These are phyloP conservation scores for Sarcoramphus papa DNA, from an alignment of 2,797 vertebrate genomes.

Conservation along the genomic window DNA sequence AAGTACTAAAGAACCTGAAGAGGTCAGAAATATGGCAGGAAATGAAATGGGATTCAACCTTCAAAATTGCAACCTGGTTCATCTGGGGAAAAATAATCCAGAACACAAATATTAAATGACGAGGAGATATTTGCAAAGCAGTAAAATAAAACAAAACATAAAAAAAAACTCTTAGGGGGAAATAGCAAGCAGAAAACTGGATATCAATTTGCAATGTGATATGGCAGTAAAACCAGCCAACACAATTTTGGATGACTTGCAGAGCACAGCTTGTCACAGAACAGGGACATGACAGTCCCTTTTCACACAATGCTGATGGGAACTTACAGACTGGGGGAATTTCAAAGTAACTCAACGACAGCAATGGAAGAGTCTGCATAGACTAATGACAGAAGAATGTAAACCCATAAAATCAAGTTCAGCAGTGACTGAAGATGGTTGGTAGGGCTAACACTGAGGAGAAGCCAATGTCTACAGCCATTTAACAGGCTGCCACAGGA, in stretches of 20 bases:
- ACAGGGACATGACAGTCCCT: fast-evolving
- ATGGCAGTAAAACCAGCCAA: neutral
- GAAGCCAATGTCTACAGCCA: neutral
- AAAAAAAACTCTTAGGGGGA: neutral
- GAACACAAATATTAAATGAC: neutral
- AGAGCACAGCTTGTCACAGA: neutral
- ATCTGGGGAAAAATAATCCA: slow-evolving; percentile 5
- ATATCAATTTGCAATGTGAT: neutral
- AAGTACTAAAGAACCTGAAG: neutral
- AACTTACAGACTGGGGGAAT: neutral
- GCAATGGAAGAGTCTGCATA: neutral
- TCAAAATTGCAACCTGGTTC: neutral
- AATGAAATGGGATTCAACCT: slow-evolving; percentile 5
- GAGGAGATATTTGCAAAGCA: neutral
- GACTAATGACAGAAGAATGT: neutral
- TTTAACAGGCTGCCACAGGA: neutral
- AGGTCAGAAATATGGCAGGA: slow-evolving; percentile 28
- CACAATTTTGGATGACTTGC: neutral
- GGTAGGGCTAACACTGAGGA: neutral
- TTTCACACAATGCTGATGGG: neutral
- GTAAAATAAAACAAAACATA: neutral
- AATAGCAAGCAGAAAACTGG: neutral
- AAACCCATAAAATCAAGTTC: neutral
- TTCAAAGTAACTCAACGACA: neutral
- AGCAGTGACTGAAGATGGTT: neutral